A percentile compares a stretch with the other conserved stretches of the same genome.
Conservation (phyloP, 1,140 invertebrate species). For the Meloidogyne exigua region DNA sequence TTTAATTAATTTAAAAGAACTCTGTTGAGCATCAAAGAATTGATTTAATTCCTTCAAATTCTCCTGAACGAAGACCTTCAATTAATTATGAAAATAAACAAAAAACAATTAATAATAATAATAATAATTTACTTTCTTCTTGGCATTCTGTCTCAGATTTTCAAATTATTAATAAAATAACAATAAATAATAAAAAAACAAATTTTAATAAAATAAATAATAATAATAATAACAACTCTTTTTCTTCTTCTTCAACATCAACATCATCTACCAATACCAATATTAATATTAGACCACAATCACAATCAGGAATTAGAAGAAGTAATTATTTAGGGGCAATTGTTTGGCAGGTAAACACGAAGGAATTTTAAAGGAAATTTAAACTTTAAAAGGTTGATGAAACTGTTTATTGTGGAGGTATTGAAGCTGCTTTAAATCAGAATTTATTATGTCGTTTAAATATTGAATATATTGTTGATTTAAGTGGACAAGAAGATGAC, state of each 20-base stretch:
- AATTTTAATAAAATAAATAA: not conserved
- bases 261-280: too few relatives aligned
- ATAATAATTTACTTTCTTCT: slow-evolving; percentile 9
- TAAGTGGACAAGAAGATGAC: slow-evolving; percentile 48
- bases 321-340: slow-evolving; percentile 46
- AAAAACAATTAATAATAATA: not conserved
- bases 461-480: slow-evolving; percentile 52
- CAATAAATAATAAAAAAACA: not conserved
- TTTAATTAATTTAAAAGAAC: not conserved
- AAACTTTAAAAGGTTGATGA: slow-evolving; percentile 36
- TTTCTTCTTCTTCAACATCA: too few relatives aligned
- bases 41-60: not conserved
- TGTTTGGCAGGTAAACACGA: slow-evolving; percentile 44
- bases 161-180: not conserved
- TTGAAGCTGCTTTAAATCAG: slow-evolving; percentile 46
- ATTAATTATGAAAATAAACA: too few relatives aligned
- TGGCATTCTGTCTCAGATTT: slow-evolving; percentile 30
- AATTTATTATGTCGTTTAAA: slow-evolving; percentile 48
- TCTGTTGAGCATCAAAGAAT: not conserved
- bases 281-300: slow-evolving; percentile 13
- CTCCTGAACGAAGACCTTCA: slow-evolving; percentile 7
- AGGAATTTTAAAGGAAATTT: not conserved
- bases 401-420: slow-evolving; percentile 48
- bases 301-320: slow-evolving; percentile 22
- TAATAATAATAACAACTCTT: not conserved